Conservation (phyloP, 1,140 invertebrate species). For the Solenopsis fugax region DNA sequence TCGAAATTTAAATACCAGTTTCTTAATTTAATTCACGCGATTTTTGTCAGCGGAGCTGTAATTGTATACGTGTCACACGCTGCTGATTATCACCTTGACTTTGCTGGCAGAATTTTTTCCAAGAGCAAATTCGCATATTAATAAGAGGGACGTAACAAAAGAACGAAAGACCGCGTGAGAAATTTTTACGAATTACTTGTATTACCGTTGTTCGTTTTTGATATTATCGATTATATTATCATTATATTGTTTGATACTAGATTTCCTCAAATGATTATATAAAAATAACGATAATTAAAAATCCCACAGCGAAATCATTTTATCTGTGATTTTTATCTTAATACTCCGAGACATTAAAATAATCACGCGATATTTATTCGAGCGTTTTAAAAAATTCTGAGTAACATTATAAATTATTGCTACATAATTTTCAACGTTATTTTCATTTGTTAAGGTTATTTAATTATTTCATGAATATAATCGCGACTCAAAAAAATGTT, state of each 20-base stretch:
- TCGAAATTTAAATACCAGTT: neutral
- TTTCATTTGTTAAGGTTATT: neutral
- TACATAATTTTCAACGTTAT: neutral
- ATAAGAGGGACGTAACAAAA: neutral
- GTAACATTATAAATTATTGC: constrained; percentile 3
- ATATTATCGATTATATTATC: too few species aligned
- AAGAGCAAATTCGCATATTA: neutral
- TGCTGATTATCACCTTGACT: constrained; percentile 22
- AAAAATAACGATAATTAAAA: constrained; percentile 3
- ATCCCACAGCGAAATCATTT: neutral
- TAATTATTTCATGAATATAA: constrained; percentile 8
- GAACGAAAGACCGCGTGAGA: neutral
- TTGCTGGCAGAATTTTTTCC: neutral
- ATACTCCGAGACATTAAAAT: neutral
- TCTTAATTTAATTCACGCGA: constrained; percentile 26
- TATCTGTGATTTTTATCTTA: neutral
- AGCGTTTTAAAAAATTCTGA: neutral
- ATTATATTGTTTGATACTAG: neutral
- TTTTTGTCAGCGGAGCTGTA: constrained; percentile 1
- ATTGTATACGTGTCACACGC: constrained; percentile 8
- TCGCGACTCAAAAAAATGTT: neutral
- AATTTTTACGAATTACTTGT: neutral
- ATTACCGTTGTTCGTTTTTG: neutral
- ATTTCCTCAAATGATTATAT: neutral
- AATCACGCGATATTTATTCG: neutral